A percentile compares a stretch with the other conserved stretches of the same genome.
These are phyloP conservation scores for Halisarca cf. caerulea DNA, from an alignment of 37 sponge, comb jelly and placozoan genomes.

Conservation along the genomic window DNA sequence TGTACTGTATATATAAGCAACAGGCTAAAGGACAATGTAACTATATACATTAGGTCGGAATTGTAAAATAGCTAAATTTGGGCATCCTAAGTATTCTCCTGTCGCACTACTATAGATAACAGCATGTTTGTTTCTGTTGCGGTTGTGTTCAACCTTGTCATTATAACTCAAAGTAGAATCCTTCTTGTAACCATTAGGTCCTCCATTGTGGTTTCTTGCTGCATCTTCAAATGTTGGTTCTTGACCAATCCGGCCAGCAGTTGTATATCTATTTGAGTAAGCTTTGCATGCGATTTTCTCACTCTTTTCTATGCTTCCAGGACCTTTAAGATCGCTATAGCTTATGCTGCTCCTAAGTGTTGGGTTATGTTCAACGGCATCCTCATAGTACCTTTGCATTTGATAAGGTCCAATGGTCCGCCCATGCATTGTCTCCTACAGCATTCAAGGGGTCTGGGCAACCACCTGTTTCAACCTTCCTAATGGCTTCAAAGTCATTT, in stretches of 20 bases:
- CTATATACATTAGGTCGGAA: too few relatives aligned
- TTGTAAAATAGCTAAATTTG: too few relatives aligned
- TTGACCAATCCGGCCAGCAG: constrained; percentile 14
- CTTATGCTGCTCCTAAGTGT: not conserved
- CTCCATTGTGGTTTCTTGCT: constrained; percentile 22
- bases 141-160: not conserved
- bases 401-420: constrained; percentile 38
- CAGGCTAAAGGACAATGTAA: too few relatives aligned
- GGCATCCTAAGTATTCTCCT: too few relatives aligned
- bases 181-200: constrained; percentile 24
- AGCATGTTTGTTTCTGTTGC: too few relatives aligned
- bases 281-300: not conserved
- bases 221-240: constrained; percentile 14
- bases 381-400: constrained; percentile 33
- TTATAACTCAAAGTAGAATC: not conserved
- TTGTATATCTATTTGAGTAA: constrained; percentile 43
- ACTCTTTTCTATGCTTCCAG: not conserved
- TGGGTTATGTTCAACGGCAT: constrained; percentile 35
- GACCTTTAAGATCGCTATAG: constrained; percentile 22
- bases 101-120: too few relatives aligned
- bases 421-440: constrained; percentile 31
- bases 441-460: not conserved
- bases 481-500: constrained; percentile 7
- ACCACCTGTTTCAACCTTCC: constrained; percentile 22
- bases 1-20: too few relatives aligned